Evolutionary conservation across 64 coral and sea anemone genomes (phyloP).

Genomic region (Porites lutea): DNA sequence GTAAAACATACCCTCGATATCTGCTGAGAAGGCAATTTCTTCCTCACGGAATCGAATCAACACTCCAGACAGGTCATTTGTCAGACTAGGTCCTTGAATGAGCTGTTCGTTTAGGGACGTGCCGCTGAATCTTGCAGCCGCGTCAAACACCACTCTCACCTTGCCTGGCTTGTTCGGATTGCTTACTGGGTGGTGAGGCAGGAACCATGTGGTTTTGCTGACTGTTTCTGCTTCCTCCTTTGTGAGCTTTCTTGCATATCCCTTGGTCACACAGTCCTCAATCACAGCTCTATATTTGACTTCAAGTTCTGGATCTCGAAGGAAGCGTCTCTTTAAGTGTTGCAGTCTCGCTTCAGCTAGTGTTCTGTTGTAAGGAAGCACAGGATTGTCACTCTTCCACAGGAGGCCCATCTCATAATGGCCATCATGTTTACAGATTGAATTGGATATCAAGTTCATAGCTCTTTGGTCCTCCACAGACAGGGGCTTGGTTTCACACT

Average conservation of each 20-base stretch:
- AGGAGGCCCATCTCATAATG: constrained; percentile 59
- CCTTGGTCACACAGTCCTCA: constrained; percentile 27
- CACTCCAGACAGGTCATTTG: constrained; percentile 13
- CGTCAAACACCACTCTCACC: constrained; percentile 17
- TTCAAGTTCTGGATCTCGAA: constrained; percentile 25
- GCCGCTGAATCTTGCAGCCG: constrained; percentile 5
- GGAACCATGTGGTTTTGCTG: constrained; percentile 16
- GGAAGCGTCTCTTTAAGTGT: constrained; percentile 30
- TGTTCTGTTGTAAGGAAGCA: constrained; percentile 34
- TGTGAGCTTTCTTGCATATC: constrained; percentile 48
- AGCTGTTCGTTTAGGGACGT: constrained; percentile 40
- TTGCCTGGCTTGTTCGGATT: constrained; percentile 30
- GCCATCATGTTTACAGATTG: constrained; percentile 9
- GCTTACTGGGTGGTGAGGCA: constrained; percentile 23
- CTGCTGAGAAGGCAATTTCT: constrained; percentile 30
- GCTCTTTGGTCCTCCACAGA: constrained; percentile 50
- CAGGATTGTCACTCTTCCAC: constrained; percentile 33
- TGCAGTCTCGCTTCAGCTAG: constrained; percentile 50
- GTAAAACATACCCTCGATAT: constrained; percentile 55
- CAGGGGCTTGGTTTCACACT: constrained; percentile 8
- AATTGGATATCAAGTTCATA: constrained; percentile 12
- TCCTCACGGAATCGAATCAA: constrained; percentile 54
- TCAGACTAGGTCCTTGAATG: constrained; percentile 23
- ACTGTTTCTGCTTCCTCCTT: constrained; percentile 26
- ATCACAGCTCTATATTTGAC: constrained; percentile 44